Conservation (phyloP, 92 coral and sea anemone species). For the Zoanthus sansibaricus region DNA sequence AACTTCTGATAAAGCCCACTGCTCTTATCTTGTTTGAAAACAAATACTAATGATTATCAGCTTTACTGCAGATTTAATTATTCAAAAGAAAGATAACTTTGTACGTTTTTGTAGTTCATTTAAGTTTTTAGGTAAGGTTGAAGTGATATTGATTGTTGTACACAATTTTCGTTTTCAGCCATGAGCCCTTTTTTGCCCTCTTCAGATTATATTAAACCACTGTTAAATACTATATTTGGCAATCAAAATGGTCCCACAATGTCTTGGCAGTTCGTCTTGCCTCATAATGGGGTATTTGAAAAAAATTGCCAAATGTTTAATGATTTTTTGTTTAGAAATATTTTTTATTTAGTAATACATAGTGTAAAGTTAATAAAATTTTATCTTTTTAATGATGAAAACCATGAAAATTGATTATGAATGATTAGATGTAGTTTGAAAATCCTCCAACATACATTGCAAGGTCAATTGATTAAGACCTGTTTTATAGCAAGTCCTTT, state of each 20-base stretch:
- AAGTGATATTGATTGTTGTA: neutral
- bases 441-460: no score
- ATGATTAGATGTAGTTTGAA: no score
- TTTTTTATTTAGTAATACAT: neutral
- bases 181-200: neutral
- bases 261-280: neutral
- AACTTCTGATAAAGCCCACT: constrained; percentile 12
- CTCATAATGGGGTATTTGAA: neutral
- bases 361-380: no score
- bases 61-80: neutral
- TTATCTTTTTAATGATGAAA: no score
- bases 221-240: constrained; percentile 36
- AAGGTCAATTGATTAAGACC: no score
- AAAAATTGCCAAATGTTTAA: neutral
- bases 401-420: no score
- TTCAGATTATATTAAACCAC: constrained; percentile 3
- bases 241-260: neutral
- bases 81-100: neutral
- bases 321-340: neutral
- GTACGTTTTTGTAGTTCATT: neutral
- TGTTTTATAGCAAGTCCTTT: no score
- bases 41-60: neutral
- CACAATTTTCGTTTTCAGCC: neutral
- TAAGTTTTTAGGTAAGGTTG: neutral
- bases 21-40: constrained; percentile 12